Percentiles rank a stretch among this genome's conserved stretches.
Evolutionary conservation across 2,113 vertebrate genomes (phyloP).

Genomic region (crab-eating macaque (Macaca fascicularis)): DNA sequence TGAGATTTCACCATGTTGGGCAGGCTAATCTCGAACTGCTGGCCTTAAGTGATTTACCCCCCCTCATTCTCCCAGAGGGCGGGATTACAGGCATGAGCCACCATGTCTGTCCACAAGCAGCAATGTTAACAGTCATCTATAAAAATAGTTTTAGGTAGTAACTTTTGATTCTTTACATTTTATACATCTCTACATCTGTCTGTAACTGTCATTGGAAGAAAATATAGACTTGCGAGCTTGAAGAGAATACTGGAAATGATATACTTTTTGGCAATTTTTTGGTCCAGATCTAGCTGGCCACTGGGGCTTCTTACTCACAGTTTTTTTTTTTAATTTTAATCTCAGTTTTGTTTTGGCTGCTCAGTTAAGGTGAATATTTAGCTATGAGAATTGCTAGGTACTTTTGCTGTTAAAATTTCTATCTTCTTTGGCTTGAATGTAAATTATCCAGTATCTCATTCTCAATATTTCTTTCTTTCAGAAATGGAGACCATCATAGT

Average conservation of each 20-base stretch:
- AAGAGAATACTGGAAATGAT: not conserved
- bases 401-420: not conserved
- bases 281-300: not conserved
- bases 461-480: not conserved
- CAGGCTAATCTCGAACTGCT: too few relatives aligned
- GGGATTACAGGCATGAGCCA: too few relatives aligned
- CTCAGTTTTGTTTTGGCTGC: too few relatives aligned
- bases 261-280: not conserved
- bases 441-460: not conserved
- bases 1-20: too few relatives aligned
- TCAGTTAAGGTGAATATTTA: not conserved
- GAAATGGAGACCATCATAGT: not conserved
- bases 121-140: not conserved
- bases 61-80: too few relatives aligned
- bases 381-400: not conserved
- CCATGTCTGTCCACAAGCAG: too few relatives aligned
- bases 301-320: too few relatives aligned
- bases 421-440: not conserved
- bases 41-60: too few relatives aligned
- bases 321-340: too few relatives aligned
- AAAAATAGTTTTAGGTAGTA: not conserved
- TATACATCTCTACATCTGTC: not conserved
- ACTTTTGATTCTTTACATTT: not conserved
- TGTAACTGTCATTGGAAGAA: not conserved
- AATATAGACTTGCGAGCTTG: not conserved